Base-by-base conservation (phyloP, 1,140 invertebrate species). In the Papilio aristodemus region DNA sequence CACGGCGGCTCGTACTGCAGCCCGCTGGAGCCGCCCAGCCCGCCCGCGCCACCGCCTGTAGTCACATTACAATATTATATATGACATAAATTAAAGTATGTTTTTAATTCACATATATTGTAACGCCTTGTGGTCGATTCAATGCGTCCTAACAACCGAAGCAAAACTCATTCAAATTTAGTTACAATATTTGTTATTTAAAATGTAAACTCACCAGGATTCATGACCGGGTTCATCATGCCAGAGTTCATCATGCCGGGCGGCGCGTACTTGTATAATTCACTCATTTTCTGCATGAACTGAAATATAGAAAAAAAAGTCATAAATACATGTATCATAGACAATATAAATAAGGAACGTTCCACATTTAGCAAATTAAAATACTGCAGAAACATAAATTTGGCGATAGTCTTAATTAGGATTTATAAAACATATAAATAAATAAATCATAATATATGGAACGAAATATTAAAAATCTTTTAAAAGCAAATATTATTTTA, bases 271-370 rank as follows among this genome's bases (percentile, higher is more conserved):
- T 89, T 90, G 75, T 90, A 90, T 22, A 90, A 80, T 41, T 88
- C 83, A 62, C 71, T 78, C 84, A 92, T 85, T 75, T 91, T 92
- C 72, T 91, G 90, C 86, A 92, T 84, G 71, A 91, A 39, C 91
- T 92, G 80, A 66, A 71, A 75, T 68, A 66, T 37, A 73, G 69
- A 75, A 50, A n/a, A 27, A 67, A 66, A 57, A n/a, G 41, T 67
- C 57, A 62, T n/a, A 69, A 43, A 68, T 3, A 68, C 43, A 58
- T 37, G 63, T 41, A 68, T 22, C 22, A n/a, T 58, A 17, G 17
- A 43, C 27, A 17, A 46, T 14, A 50, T 54, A 58, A 67, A 72
- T 63, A 43, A 64, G 6, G 62, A 68, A 57, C 22, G 64, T 14
- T 64, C 46, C 46, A 50, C 19, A 50, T 50, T 22, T 9, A 50